A percentile compares a stretch with the other conserved stretches of the same genome.
phyloP scores from a whole-genome alignment of 2,888 invertebrate species.

The Hydraecia micacea region DNA sequence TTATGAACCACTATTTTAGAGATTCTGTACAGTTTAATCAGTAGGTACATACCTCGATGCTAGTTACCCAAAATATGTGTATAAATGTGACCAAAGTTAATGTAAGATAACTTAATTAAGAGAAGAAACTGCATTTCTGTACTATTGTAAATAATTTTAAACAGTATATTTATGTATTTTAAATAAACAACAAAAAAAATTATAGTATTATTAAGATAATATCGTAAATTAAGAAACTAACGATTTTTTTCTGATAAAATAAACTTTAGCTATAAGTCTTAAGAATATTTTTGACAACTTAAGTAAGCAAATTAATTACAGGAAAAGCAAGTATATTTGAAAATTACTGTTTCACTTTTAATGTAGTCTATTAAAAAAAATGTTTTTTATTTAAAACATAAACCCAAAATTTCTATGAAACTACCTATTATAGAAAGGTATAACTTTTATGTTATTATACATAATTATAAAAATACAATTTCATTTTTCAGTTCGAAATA shows the following conservation, averaged over 20 bases:
- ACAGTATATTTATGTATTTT: conserved; percentile 13
- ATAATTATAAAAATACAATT: neutral
- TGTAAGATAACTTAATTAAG: conserved; percentile 44
- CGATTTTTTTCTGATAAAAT: conserved; percentile 32
- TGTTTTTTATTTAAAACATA: neutral
- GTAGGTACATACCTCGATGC: conserved; percentile 9
- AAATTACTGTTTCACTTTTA: neutral
- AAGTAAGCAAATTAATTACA: conserved; percentile 33
- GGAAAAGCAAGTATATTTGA: neutral
- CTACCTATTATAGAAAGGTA: neutral
- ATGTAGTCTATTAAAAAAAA: neutral
- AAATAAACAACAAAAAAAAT: conserved; percentile 11
- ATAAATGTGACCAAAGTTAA: conserved; percentile 66
- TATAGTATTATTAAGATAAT: conserved; percentile 37
- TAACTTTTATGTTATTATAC: neutral
- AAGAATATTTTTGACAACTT: conserved; percentile 23
- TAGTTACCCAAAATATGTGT: conserved; percentile 45
- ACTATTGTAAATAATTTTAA: conserved; percentile 61
- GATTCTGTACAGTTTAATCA: conserved; percentile 18
- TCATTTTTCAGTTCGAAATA: neutral
- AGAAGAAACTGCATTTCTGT: conserved; percentile 57
- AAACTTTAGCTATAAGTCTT: conserved; percentile 7
- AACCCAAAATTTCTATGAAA: neutral
- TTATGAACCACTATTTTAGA: conserved; percentile 8
- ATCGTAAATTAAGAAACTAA: conserved; percentile 24